Evolutionary conservation across 2,797 vertebrate genomes (phyloP), one percentile per base, ranked within the genome.

Genomic region (Leptodactylus fallax): DNA sequence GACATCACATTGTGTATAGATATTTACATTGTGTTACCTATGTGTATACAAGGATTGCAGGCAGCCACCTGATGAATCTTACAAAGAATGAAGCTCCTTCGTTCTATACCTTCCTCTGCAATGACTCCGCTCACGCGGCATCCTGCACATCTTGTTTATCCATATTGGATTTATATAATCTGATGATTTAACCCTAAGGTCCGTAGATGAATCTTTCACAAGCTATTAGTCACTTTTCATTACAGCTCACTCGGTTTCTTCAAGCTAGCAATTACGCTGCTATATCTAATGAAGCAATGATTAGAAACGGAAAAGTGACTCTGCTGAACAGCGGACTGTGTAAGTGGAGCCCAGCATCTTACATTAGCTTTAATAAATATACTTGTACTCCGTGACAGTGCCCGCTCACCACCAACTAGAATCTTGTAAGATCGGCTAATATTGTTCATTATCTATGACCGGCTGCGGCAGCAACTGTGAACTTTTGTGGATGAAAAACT

Each of bases 141-240:
- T 91, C 90, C 80, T 90, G 27, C 27, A 90, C 91, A 92, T 91
- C 92, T 92, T 71, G 14, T 78, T 86, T 82, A 45, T 77, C 60
- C 76, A 76, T 65, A 78, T 71, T 86, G 72, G n/a, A 89, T 82
- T 89, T 86, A 53, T 63, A 81, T 79, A 79, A 86, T 83, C 78
- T 79, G 84, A 82, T 89, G 71, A 69, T 47, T 53, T 67, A 85
- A 89, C 87, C 87, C 51, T 71, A 11, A 85, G 88, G 72, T 81
- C 65, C 84, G 71, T 69, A 61, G 60, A 89, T 69, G 51, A 71
- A 74, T 49, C 87, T 87, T 92, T 91, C 92, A 90, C 91, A 91
- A 91, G 86, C 0, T 6, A 91, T 92, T 93, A 85, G 92, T 93
- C 82, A 88, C 69, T 83, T 88, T 90, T 91, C 53, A 87, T 92